Percentiles rank a stretch among this genome's conserved stretches.
Conservation (phyloP, 1,140 invertebrate species). For the Sycophila sp. region DNA sequence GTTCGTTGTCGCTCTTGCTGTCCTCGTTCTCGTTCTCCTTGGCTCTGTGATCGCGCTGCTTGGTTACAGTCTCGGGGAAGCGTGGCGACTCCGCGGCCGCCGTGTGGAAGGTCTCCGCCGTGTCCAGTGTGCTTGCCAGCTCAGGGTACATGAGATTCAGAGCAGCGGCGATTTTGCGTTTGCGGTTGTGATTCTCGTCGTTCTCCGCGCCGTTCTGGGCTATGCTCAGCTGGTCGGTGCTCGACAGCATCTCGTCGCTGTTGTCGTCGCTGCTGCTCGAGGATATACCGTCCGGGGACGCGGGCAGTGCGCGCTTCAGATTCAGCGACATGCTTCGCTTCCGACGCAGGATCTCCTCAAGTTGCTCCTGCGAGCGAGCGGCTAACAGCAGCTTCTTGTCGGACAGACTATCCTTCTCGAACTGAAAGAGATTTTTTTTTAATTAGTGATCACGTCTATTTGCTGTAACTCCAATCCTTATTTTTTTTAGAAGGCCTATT, state of each 20-base stretch:
- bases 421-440: slow-evolving; percentile 37
- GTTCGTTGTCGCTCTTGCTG: slow-evolving; percentile 33
- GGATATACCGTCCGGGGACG: slow-evolving; percentile 48
- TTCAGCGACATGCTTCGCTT: slow-evolving; percentile 63
- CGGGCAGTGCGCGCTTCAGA: slow-evolving; percentile 57
- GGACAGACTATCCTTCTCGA: slow-evolving; percentile 53
- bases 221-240: slow-evolving; percentile 41
- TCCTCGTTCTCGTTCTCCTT: slow-evolving; percentile 2
- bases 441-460: no score
- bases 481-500: no score
- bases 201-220: not conserved
- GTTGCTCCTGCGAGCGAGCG: slow-evolving; percentile 65
- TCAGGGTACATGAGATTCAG: slow-evolving; percentile 55
- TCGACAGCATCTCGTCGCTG: slow-evolving; percentile 52
- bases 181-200: slow-evolving; percentile 50
- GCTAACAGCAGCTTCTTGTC: slow-evolving; percentile 64
- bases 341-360: slow-evolving; percentile 60
- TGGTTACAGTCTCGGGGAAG: slow-evolving; percentile 42
- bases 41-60: not conserved
- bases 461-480: no score
- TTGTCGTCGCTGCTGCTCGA: slow-evolving; percentile 27
- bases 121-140: slow-evolving; percentile 63
- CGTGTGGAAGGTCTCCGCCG: slow-evolving; percentile 80
- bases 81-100: slow-evolving; percentile 65
- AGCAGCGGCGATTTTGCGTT: slow-evolving; percentile 57